These are phyloP conservation scores for Hyposmocoma kahamanoa DNA, from an alignment of 1,140 invertebrate species.

Conservation along the genomic window DNA sequence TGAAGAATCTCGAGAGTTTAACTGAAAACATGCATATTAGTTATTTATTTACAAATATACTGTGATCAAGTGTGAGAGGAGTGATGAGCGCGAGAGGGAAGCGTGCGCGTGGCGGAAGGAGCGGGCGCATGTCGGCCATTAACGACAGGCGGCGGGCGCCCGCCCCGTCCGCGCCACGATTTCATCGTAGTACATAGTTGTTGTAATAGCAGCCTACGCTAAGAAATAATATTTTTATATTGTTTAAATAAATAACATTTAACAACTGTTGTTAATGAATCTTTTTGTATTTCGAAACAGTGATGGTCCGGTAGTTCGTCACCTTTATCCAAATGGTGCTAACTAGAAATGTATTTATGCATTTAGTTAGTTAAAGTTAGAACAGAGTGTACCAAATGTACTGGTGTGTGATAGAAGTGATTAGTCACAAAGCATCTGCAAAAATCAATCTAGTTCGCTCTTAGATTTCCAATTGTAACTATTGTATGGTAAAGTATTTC, in stretches of 20 bases:
- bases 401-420: no score
- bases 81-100: conserved; percentile 10
- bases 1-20: conserved; percentile 54
- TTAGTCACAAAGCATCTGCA: no score
- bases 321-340: conserved; percentile 60
- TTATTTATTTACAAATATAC: conserved; percentile 62
- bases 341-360: conserved; percentile 25
- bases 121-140: conserved; percentile 7
- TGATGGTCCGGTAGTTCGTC: conserved; percentile 36
- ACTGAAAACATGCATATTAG: conserved; percentile 30
- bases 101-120: conserved; percentile 22
- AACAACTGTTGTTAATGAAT: conserved; percentile 53
- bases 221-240: conserved; percentile 72
- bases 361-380: no score
- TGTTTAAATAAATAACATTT: conserved; percentile 68
- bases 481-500: no score
- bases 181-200: conserved; percentile 25
- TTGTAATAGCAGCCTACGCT: conserved; percentile 46
- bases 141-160: conserved; percentile 4
- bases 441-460: no score
- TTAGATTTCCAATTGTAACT: no score
- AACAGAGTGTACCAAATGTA: no score
- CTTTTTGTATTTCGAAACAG: conserved; percentile 59
- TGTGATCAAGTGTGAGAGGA: conserved; percentile 47
- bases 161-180: neutral